Conservation (phyloP, 2,888 invertebrate species). For the Dascillus cervinus region DNA sequence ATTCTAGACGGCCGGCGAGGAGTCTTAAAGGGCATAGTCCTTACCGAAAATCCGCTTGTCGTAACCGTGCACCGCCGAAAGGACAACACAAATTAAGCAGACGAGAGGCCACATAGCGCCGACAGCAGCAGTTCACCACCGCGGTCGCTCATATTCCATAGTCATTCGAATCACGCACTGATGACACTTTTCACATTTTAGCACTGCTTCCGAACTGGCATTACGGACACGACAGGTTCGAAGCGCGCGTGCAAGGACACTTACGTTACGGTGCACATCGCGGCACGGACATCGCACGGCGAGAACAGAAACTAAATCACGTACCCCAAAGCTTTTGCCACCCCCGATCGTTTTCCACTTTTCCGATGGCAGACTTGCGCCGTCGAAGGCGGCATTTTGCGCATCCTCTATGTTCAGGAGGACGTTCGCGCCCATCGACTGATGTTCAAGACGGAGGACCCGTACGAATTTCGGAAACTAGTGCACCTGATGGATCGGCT, state of each 20-base stretch:
- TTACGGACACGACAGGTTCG: no score
- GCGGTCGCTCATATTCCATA: conserved; percentile 19
- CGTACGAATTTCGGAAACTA: conserved; percentile 11
- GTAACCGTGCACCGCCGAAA: conserved; percentile 22
- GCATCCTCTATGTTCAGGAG: conserved; percentile 28
- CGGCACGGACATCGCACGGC: conserved; percentile 33
- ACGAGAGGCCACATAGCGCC: conserved; percentile 24
- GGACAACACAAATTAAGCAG: conserved; percentile 11
- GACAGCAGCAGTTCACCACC: conserved; percentile 17
- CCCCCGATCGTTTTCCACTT: conserved; percentile 36
- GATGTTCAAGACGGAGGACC: conserved; percentile 13
- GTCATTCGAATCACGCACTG: conserved; percentile 11
- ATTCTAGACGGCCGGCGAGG: no score
- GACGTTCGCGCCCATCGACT: conserved; percentile 12
- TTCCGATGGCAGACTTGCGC: conserved; percentile 37
- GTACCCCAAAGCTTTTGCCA: conserved; percentile 38
- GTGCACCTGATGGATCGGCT: conserved; percentile 8
- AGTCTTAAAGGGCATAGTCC: no score
- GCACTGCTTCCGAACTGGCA: no score
- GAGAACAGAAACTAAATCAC: conserved; percentile 39
- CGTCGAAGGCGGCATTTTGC: conserved; percentile 29
- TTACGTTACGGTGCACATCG: conserved; percentile 23
- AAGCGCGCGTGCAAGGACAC: conserved; percentile 26
- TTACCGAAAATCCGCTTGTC: conserved; percentile 32
- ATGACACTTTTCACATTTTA: conserved; percentile 10